These are phyloP conservation scores for Rhingia rostrata DNA, from an alignment of 2,888 invertebrate genomes.

Conservation along the genomic window DNA sequence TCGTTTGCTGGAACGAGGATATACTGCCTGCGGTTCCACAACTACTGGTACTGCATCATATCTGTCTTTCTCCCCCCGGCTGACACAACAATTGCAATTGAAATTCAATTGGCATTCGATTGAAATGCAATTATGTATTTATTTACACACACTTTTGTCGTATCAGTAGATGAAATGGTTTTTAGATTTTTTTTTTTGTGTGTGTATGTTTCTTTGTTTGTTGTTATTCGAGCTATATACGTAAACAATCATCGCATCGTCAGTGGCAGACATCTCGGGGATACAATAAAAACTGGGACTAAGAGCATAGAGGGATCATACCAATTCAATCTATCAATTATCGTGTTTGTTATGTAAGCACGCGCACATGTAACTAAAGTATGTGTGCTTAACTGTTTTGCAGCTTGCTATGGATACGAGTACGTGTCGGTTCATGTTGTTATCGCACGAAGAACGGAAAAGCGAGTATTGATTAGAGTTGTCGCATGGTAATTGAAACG, in stretches of 20 bases:
- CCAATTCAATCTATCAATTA: slow-evolving; percentile 32
- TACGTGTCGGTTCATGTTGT: slow-evolving; percentile 1
- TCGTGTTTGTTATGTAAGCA: slow-evolving; percentile 21
- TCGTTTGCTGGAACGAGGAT: not conserved
- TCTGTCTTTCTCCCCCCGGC: not conserved
- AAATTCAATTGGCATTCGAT: slow-evolving; percentile 59
- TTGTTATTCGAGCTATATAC: too few relatives aligned
- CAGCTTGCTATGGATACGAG: not conserved
- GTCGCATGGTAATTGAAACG: slow-evolving; percentile 6
- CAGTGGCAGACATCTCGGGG: not conserved
- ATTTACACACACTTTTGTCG: slow-evolving; percentile 30
- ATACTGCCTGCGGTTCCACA: not conserved
- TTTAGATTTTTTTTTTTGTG: slow-evolving; percentile 9
- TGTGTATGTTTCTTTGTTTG: not conserved
- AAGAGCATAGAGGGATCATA: slow-evolving; percentile 9
- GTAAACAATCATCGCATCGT: too few relatives aligned
- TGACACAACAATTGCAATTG: slow-evolving; percentile 39
- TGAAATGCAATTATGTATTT: slow-evolving; percentile 51
- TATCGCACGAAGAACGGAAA: not conserved
- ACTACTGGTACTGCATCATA: not conserved
- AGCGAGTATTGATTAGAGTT: slow-evolving; percentile 1
- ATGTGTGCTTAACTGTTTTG: slow-evolving; percentile 12
- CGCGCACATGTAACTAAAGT: slow-evolving; percentile 16
- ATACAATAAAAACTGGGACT: not conserved
- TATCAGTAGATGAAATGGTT: not conserved